A percentile compares a stretch with the other conserved stretches of the same genome.
Conservation (phyloP, 2,113 vertebrate species). For the Pterocles orientalis region DNA sequence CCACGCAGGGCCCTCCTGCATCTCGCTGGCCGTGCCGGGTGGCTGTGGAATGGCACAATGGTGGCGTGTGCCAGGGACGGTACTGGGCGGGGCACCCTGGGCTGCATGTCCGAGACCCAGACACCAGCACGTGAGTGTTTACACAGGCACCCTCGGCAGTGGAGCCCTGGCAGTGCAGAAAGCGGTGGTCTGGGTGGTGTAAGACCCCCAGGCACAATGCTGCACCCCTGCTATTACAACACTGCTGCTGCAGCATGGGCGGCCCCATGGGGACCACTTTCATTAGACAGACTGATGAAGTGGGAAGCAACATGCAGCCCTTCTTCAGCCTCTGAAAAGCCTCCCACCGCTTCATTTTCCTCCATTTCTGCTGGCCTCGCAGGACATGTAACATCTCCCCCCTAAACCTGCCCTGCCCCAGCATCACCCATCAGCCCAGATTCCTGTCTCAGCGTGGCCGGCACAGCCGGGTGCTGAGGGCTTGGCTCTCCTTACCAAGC, state of each 20-base stretch:
- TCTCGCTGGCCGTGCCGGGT: accelerated
- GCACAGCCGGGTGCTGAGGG: background rate
- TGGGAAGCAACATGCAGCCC: accelerated
- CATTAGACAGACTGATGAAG: background rate
- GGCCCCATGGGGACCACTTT: background rate
- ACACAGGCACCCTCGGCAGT: background rate
- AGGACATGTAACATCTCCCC: background rate
- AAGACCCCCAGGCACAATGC: background rate
- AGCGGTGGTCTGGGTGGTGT: background rate
- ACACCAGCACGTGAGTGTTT: background rate
- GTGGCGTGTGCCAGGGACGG: accelerated
- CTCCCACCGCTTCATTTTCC: background rate
- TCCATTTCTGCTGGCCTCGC: background rate
- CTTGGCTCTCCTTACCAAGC: conserved; percentile 81
- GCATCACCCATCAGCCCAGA: accelerated
- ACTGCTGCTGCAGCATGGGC: background rate
- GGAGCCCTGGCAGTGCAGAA: background rate
- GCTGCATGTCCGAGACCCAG: background rate
- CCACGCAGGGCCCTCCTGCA: accelerated
- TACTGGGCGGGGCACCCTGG: background rate
- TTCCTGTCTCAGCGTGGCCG: accelerated
- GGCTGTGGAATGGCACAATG: background rate
- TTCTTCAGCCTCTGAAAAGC: background rate
- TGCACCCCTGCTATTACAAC: accelerated
- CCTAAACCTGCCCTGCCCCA: background rate